These are phyloP conservation scores for Heterotilapia buettikoferi DNA, from an alignment of 2,113 vertebrate species.

Conservation along the genomic window DNA sequence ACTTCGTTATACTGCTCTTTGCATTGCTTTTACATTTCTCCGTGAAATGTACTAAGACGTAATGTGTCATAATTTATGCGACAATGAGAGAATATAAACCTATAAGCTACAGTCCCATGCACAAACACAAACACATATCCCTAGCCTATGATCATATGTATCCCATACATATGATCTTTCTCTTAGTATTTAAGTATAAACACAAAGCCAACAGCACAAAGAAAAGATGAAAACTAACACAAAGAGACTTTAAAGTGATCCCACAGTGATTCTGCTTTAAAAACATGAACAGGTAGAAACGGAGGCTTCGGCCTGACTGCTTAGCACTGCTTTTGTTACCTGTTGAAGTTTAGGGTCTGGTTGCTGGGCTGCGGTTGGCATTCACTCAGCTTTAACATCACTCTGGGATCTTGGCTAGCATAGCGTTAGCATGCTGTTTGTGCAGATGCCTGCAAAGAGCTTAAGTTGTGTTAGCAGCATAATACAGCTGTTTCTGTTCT, in stretches of 20 bases:
- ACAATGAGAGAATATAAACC: not conserved
- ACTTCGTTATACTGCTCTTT: not conserved
- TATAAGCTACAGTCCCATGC: not conserved
- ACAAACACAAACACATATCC: not conserved
- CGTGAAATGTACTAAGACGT: not conserved
- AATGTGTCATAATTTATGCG: not conserved
- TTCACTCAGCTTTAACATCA: not conserved
- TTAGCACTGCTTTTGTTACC: not conserved
- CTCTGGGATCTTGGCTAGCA: not conserved
- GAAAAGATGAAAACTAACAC: not conserved
- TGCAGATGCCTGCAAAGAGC: not conserved
- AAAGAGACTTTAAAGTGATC: not conserved
- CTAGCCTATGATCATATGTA: not conserved
- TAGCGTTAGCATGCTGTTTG: not conserved
- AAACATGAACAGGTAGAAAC: not conserved
- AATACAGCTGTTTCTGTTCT: not conserved
- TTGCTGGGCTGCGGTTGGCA: not conserved
- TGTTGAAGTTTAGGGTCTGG: not conserved
- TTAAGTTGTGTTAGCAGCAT: not conserved
- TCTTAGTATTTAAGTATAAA: not conserved
- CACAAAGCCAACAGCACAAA: not conserved
- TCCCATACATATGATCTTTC: not conserved
- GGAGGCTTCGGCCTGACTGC: accelerated
- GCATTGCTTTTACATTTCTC: not conserved
- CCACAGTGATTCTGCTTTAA: not conserved